phyloP scores from a whole-genome alignment of 2,888 invertebrate species.

The Thumatha senex region DNA sequence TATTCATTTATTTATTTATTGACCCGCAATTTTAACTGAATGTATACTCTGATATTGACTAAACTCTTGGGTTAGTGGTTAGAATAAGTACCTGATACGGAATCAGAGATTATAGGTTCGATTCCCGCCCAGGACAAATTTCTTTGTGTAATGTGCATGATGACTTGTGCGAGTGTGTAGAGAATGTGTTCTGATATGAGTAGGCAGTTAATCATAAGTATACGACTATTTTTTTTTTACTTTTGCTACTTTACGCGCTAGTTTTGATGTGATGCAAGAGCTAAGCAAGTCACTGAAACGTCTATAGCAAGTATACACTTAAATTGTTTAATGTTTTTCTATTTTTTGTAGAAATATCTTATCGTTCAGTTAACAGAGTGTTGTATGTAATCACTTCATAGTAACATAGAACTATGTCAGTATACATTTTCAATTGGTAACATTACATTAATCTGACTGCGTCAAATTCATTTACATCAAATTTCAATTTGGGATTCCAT shows the following conservation, averaged over 20 bases:
- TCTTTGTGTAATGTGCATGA: too few relatives aligned
- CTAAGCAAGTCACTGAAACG: slow-evolving; percentile 32
- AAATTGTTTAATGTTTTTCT: slow-evolving; percentile 9
- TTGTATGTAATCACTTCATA: slow-evolving; percentile 3
- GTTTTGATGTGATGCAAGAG: slow-evolving; percentile 28
- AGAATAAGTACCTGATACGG: too few relatives aligned
- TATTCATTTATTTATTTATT: too few relatives aligned
- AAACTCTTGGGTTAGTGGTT: too few relatives aligned
- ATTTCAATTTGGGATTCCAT: slow-evolving; percentile 12
- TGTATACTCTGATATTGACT: too few relatives aligned
- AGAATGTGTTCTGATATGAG: too few relatives aligned
- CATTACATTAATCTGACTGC: slow-evolving; percentile 5
- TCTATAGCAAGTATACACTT: slow-evolving; percentile 12
- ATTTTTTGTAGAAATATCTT: slow-evolving; percentile 13
- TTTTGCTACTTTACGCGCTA: slow-evolving; percentile 11
- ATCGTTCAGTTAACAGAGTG: slow-evolving; percentile 13
- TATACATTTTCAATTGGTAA: not conserved
- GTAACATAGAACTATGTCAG: slow-evolving; percentile 1
- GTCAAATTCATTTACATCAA: slow-evolving; percentile 12
- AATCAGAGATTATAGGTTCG: too few relatives aligned
- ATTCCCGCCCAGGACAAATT: too few relatives aligned
- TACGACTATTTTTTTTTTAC: too few relatives aligned
- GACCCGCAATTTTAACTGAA: too few relatives aligned
- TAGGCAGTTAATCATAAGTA: too few relatives aligned
- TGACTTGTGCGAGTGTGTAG: too few relatives aligned